A percentile compares a stretch with the other conserved stretches of the same genome.
These are phyloP conservation scores for Smutsia temminckii DNA, from an alignment of 2,797 vertebrate genomes.

Conservation along the genomic window DNA sequence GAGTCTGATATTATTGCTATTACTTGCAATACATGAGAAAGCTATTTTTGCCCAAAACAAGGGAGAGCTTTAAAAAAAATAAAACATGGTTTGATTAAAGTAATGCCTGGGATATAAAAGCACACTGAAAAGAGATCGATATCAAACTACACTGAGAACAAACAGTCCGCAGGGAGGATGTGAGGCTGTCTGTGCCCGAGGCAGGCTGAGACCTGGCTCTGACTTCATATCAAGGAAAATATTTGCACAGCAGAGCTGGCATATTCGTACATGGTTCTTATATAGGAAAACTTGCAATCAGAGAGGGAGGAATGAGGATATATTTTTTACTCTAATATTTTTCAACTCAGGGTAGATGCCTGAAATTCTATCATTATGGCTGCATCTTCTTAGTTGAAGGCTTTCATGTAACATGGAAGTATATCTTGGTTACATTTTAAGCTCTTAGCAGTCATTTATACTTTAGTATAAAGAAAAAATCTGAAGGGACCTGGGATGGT, in stretches of 20 bases:
- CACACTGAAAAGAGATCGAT: background rate
- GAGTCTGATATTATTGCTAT: background rate
- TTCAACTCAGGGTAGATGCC: background rate
- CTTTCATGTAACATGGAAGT: background rate
- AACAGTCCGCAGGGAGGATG: background rate
- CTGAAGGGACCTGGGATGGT: background rate
- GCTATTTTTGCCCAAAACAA: background rate
- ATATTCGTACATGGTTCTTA: background rate
- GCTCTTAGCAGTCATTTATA: background rate
- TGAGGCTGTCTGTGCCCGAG: background rate
- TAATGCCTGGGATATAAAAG: background rate
- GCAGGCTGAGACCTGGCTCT: background rate
- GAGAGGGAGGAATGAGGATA: background rate
- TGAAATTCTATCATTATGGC: background rate
- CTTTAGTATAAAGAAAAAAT: background rate
- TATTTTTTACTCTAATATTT: background rate
- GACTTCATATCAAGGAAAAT: slow-evolving; percentile 41
- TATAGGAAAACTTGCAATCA: background rate
- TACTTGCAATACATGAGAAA: background rate
- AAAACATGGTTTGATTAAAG: slow-evolving; percentile 38
- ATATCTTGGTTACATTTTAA: background rate
- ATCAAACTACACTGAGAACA: background rate
- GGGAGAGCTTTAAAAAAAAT: background rate
- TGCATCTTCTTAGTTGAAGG: background rate
- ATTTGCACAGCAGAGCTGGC: slow-evolving; percentile 23